Base-by-base conservation (phyloP, 2,113 vertebrate genomes). In the Apteryx mantelli region DNA sequence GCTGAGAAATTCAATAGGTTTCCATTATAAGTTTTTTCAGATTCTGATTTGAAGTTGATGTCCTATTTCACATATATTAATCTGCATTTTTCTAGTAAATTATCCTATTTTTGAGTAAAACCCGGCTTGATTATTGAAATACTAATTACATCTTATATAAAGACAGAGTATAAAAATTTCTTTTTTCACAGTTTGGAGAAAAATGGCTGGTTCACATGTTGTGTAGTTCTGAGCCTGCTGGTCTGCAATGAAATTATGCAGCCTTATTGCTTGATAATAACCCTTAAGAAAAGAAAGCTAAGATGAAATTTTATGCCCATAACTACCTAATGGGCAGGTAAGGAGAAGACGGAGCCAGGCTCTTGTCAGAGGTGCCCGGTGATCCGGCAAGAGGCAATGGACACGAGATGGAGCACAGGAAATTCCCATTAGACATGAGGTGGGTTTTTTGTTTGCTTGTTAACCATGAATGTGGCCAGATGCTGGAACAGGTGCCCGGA, bases 401-500 rank as follows among this genome's bases (percentile, higher is more conserved):
- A 32, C 20, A 69, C 7, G 25, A 55, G 7, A 30, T 19, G 26
- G 7, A 81, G 44, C 16, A 53, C 6, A 1, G 15, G 26, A 68
- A 64, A 76, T 16, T 5, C 56, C 0, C 2, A 30, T 9, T 65
- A 12, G 5, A 24, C 8, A 11, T 4, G 13, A 85, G n/a, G 32
- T 34, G 56, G 50, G 17, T 16, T 71, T 9, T 1, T 25, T 30
- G 15, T 42, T 28, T 70, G 55, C 55, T 58, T 58, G n/a, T 82
- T 11, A 50, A 42, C 5, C 8, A 1, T 3, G 9, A 32, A 1
- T 1, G 2, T 22, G 42, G 14, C 34, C 53, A 34, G 63, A 9
- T 30, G 30, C 28, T 69, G 48, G 5, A 78, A 68, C 46, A 14
- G 9, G 2, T 18, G 9, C 66, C 24, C 74, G 24, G 53, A 42